These are phyloP conservation scores for Holothuria scabra DNA, from an alignment of 53 echinoderm and acorn worm species.

Conservation along the genomic window DNA sequence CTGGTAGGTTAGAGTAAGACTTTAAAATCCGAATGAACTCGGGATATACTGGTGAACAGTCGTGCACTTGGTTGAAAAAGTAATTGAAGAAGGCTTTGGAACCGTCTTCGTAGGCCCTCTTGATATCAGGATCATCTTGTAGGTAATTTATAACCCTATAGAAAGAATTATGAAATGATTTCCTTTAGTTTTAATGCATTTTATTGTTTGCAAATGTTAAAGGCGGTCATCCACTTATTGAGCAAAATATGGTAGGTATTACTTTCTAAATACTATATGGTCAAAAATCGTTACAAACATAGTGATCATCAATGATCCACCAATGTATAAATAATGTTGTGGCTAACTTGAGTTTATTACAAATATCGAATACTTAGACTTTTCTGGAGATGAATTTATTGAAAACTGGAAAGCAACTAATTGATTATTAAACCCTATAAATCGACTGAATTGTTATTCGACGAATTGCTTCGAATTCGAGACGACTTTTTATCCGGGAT, in stretches of 20 bases:
- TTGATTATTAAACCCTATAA: too few relatives aligned
- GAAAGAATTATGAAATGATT: neutral
- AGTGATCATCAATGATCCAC: neutral
- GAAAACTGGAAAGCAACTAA: too few relatives aligned
- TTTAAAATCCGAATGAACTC: too few relatives aligned
- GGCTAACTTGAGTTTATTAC: neutral
- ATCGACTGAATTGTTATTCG: too few relatives aligned
- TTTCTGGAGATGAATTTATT: too few relatives aligned
- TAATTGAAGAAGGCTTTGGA: neutral
- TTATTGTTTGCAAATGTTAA: too few relatives aligned
- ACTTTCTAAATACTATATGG: neutral
- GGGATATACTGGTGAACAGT: neutral
- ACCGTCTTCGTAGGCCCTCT: neutral
- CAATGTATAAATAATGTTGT: neutral
- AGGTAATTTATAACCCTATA: neutral
- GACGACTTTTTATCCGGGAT: too few relatives aligned
- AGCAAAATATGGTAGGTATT: too few relatives aligned
- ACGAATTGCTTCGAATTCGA: too few relatives aligned
- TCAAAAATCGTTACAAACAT: neutral
- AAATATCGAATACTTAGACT: too few relatives aligned
- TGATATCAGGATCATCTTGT: neutral
- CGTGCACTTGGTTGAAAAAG: neutral
- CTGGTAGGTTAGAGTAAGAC: neutral
- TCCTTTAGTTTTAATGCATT: too few relatives aligned
- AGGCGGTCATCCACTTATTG: too few relatives aligned